Conservation (phyloP, 2,888 invertebrate genomes). For the Nyleta sp. region DNA sequence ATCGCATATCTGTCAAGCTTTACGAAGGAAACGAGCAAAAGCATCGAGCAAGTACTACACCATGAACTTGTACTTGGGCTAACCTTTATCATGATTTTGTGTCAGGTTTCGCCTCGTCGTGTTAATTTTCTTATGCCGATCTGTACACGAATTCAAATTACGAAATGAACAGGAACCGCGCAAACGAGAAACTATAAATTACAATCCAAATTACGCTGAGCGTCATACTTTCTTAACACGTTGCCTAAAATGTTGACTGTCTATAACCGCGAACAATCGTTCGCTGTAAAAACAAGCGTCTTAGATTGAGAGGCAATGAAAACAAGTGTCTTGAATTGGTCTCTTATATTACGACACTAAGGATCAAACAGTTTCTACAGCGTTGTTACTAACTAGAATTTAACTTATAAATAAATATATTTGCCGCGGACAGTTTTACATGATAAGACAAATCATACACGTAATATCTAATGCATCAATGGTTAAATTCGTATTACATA, state of each 20-base stretch:
- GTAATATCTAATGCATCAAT: background rate
- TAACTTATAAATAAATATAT: too few species aligned
- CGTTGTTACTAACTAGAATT: too few species aligned
- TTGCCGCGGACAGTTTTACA: too few species aligned
- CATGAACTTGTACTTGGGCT: constrained; percentile 36
- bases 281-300: too few species aligned
- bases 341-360: too few species aligned
- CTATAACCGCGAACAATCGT: too few species aligned
- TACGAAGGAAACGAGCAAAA: constrained; percentile 36
- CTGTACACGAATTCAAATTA: too few species aligned
- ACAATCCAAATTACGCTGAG: background rate
- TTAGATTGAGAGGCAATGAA: too few species aligned
- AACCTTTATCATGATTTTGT: constrained; percentile 36
- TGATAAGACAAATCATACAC: too few species aligned
- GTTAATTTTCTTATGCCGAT: too few species aligned
- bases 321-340: too few species aligned
- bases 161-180: background rate
- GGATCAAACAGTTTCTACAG: too few species aligned
- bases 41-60: constrained; percentile 1
- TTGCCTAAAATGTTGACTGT: background rate
- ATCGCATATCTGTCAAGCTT: constrained; percentile 28
- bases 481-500: constrained; percentile 40
- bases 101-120: constrained; percentile 43
- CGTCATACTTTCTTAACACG: constrained; percentile 37
- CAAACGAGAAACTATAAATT: background rate